Evolutionary conservation across 2,113 vertebrate genomes (phyloP).

Genomic region (Muntiacus muntjak): DNA sequence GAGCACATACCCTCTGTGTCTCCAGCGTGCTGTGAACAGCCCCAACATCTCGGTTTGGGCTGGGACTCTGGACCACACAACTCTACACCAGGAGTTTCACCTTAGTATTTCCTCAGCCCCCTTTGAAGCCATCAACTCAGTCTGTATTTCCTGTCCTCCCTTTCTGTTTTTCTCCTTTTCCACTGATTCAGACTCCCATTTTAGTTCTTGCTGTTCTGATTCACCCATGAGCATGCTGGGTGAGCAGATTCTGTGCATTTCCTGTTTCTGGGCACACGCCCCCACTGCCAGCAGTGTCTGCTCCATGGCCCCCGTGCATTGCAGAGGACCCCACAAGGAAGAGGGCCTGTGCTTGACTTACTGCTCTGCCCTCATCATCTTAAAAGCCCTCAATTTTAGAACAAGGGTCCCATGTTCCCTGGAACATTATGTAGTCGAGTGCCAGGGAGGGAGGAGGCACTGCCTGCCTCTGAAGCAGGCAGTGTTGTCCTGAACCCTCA

Average conservation of each 20-base stretch:
- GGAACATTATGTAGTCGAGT: not conserved
- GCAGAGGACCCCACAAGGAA: not conserved
- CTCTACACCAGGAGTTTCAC: not conserved
- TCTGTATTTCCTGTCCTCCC: not conserved
- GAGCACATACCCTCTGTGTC: not conserved
- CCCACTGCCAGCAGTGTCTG: not conserved
- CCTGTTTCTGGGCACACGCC: not conserved
- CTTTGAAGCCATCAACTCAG: not conserved
- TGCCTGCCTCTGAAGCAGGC: not conserved
- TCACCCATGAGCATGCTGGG: not conserved
- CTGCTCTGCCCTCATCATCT: not conserved
- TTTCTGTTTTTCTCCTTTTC: not conserved
- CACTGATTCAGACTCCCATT: not conserved
- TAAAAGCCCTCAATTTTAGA: not conserved
- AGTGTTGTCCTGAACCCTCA: not conserved
- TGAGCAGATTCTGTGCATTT: not conserved
- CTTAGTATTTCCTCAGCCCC: not conserved
- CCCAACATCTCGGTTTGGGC: not conserved
- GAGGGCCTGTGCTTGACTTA: not conserved
- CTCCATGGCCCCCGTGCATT: not conserved
- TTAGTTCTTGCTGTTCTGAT: not conserved
- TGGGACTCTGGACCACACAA: not conserved
- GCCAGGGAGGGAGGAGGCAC: not conserved
- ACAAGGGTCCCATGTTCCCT: not conserved
- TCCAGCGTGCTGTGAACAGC: not conserved